Conservation (phyloP, 1,140 invertebrate genomes). For the Hycleus cichorii region DNA sequence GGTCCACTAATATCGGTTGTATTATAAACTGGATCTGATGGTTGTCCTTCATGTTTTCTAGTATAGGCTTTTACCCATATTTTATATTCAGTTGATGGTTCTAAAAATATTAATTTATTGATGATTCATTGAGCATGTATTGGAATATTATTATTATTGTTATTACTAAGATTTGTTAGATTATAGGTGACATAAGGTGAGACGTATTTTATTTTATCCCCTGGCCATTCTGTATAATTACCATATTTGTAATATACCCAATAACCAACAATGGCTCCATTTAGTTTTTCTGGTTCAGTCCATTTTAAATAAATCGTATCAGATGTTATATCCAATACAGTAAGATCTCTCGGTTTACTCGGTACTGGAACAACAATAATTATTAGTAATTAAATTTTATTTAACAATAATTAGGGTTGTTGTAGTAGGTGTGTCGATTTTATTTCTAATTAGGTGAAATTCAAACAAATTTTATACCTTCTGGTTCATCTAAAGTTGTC, state of each 20-base stretch:
- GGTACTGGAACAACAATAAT: conserved; percentile 49
- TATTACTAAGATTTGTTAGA: conserved; percentile 57
- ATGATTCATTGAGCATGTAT: not conserved
- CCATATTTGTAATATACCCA: conserved; percentile 62
- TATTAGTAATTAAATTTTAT: too few relatives aligned
- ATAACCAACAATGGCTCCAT: conserved; percentile 64
- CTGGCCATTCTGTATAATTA: conserved; percentile 58
- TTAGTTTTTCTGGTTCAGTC: conserved; percentile 64
- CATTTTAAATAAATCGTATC: conserved; percentile 71
- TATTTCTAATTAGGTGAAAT: too few relatives aligned
- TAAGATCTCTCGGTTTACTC: conserved; percentile 73
- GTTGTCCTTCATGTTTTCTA: conserved; percentile 62
- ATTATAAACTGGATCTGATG: conserved; percentile 62
- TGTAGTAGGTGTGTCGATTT: conserved; percentile 24
- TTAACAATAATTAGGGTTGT: too few relatives aligned
- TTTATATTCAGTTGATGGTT: conserved; percentile 74
- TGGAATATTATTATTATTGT: conserved; percentile 1
- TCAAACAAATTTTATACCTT: not conserved
- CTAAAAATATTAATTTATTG: conserved; percentile 44
- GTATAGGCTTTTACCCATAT: conserved; percentile 78
- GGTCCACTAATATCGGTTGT: conserved; percentile 77
- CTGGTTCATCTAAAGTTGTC: conserved; percentile 11
- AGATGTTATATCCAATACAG: conserved; percentile 63
- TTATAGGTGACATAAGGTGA: conserved; percentile 46
- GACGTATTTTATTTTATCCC: conserved; percentile 45